Conservation (phyloP, 2,113 vertebrate species). For the Nibea coibor region DNA sequence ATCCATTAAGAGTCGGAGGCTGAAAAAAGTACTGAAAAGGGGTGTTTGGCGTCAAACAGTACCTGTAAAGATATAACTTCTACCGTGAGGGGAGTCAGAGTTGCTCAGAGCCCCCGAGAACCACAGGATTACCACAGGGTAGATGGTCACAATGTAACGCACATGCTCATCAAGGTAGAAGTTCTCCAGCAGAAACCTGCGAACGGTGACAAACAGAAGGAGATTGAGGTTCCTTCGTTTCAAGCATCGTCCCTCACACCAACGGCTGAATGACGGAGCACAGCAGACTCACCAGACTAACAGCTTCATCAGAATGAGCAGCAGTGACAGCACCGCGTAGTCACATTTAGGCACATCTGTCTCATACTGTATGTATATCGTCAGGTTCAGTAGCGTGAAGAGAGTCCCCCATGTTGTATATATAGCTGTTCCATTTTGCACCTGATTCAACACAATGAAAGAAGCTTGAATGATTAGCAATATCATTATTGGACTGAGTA, state of each 20-base stretch:
- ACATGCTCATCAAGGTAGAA: conserved; percentile 82
- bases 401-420: conserved; percentile 82
- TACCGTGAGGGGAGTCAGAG: neutral
- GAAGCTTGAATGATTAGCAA: neutral
- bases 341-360: conserved; percentile 39
- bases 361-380: conserved; percentile 80
- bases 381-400: conserved; percentile 80
- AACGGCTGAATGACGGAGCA: neutral
- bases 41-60: neutral
- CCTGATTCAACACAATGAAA: conserved; percentile 71
- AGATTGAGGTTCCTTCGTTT: neutral
- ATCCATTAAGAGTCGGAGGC: neutral
- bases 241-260: neutral
- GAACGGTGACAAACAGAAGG: conserved; percentile 8
- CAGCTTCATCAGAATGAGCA: conserved; percentile 80
- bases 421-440: conserved; percentile 85
- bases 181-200: conserved; percentile 86
- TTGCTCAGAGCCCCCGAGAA: conserved; percentile 64
- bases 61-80: conserved; percentile 78
- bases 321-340: conserved; percentile 74
- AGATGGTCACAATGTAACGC: conserved; percentile 81
- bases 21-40: neutral
- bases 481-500: too few relatives aligned
- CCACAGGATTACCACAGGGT: conserved; percentile 82
- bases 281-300: conserved; percentile 78